Conservation (phyloP, 2,113 vertebrate genomes). For the Petrocephalus zakoni region DNA sequence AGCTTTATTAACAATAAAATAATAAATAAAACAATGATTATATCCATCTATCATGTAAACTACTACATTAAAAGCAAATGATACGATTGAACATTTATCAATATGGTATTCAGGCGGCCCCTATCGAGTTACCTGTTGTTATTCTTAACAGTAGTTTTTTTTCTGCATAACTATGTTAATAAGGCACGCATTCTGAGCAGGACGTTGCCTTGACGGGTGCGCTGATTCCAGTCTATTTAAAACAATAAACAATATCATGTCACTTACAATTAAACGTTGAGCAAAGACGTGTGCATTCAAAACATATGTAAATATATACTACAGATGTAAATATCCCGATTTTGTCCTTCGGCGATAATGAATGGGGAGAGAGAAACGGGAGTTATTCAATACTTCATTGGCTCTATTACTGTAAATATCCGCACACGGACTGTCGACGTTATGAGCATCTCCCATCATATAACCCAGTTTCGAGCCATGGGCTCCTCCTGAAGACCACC, state of each 20-base stretch:
- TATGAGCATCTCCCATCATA: not conserved
- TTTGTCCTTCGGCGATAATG: not conserved
- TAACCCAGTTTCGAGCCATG: slow-evolving; percentile 5
- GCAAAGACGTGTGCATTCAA: not conserved
- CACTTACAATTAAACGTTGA: not conserved
- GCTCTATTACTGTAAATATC: slow-evolving; percentile 5
- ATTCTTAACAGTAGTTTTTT: not conserved
- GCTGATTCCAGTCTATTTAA: not conserved
- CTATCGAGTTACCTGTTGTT: not conserved
- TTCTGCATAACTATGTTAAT: not conserved
- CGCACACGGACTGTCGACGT: not conserved
- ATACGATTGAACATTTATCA: not conserved
- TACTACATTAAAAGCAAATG: not conserved
- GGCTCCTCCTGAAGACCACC: not conserved
- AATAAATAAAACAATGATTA: not conserved
- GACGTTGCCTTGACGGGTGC: not conserved
- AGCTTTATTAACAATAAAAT: not conserved
- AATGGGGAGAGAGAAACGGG: not conserved
- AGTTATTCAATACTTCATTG: not conserved
- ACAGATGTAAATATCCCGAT: not conserved
- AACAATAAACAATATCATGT: not conserved
- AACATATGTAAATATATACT: not conserved
- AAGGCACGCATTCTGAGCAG: not conserved
- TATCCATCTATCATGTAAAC: not conserved
- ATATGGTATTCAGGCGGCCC: not conserved